These are phyloP conservation scores for Apostichopus parvimensis DNA, from an alignment of 35 echinoderm and acorn worm species.

Conservation along the genomic window DNA sequence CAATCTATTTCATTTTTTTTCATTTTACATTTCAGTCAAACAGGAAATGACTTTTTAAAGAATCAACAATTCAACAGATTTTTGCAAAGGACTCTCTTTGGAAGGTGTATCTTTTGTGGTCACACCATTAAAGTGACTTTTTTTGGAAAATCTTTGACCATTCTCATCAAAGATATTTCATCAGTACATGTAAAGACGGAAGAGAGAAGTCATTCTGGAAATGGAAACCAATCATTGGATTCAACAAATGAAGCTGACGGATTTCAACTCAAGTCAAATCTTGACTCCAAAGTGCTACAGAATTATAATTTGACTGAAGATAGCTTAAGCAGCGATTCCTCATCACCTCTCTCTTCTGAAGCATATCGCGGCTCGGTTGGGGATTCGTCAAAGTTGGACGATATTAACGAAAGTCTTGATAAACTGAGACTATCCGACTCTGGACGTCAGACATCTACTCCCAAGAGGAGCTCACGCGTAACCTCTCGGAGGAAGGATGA, in stretches of 20 bases:
- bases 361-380: too few relatives aligned
- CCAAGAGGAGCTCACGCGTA: neutral
- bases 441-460: constrained; percentile 33
- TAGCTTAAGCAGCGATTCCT: neutral
- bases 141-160: constrained; percentile 40
- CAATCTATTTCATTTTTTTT: neutral
- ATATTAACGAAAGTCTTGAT: constrained; percentile 54
- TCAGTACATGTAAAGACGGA: neutral
- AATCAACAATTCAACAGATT: constrained; percentile 35
- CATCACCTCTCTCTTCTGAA: neutral
- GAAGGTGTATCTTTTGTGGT: constrained; percentile 21
- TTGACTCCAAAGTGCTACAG: neutral
- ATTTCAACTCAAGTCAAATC: neutral
- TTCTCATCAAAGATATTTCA: constrained; percentile 39
- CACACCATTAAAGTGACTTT: constrained; percentile 19
- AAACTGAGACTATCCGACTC: constrained; percentile 14
- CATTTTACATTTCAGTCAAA: constrained; percentile 17
- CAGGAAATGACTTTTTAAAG: constrained; percentile 39
- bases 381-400: neutral
- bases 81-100: constrained; percentile 24
- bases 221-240: neutral
- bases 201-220: neutral
- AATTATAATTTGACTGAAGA: neutral
- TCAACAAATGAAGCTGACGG: neutral
- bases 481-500: neutral